Conservation (phyloP, 35 echinoderm and acorn worm species). For the Ophioderma brevispina region DNA sequence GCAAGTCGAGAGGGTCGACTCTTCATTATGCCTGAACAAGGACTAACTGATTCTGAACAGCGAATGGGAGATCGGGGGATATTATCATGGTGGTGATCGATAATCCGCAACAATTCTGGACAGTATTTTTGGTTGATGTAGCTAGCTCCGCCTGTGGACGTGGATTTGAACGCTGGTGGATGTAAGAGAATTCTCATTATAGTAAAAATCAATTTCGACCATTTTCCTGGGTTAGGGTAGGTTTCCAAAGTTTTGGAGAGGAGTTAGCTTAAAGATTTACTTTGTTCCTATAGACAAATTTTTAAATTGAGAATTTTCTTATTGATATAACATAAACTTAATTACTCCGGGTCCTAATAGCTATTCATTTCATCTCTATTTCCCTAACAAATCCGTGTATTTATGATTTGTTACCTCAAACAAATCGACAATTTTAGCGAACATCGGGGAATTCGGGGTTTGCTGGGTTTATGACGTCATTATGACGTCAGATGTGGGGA, state of each 20-base stretch:
- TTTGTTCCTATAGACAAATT: too few species aligned
- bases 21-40: slow-evolving; percentile 25
- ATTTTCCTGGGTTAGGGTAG: not conserved
- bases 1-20: slow-evolving; percentile 20
- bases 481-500: too few species aligned
- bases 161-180: slow-evolving; percentile 15
- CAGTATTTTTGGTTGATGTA: slow-evolving; percentile 2
- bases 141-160: slow-evolving; percentile 29
- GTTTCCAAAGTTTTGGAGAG: not conserved
- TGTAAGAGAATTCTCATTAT: slow-evolving; percentile 9
- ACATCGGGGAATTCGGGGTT: too few species aligned
- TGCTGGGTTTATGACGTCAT: too few species aligned
- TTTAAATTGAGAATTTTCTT: too few species aligned
- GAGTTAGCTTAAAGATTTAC: not conserved
- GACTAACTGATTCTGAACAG: slow-evolving; percentile 49
- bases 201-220: not conserved
- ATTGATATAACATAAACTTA: too few species aligned
- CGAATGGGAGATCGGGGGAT: slow-evolving; percentile 19
- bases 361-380: too few species aligned
- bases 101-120: too few species aligned
- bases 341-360: too few species aligned
- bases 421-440: too few species aligned
- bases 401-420: too few species aligned
- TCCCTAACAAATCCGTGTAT: too few species aligned
- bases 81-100: slow-evolving; percentile 13